Evolutionary conservation across 2,888 invertebrate species (phyloP).

Genomic region (Xylota sylvarum): DNA sequence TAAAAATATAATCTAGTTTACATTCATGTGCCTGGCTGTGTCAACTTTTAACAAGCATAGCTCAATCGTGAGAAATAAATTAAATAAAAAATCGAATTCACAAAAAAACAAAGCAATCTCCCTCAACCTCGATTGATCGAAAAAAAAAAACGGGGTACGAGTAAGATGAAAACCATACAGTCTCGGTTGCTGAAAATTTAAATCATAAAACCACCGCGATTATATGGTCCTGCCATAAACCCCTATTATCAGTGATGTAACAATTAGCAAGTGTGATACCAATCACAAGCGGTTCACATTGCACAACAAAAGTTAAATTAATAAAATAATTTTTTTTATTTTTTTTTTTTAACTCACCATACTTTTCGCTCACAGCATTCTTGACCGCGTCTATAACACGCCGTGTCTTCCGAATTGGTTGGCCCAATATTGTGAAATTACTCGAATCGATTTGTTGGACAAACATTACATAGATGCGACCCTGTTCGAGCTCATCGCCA

Average conservation of each 20-base stretch:
- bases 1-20: slow-evolving; percentile 39
- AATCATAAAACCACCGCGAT: slow-evolving; percentile 48
- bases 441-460: slow-evolving; percentile 84
- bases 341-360: slow-evolving; percentile 85
- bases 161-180: slow-evolving; percentile 33
- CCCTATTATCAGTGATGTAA: slow-evolving; percentile 64
- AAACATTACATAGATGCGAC: slow-evolving; percentile 84
- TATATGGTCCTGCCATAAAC: slow-evolving; percentile 55
- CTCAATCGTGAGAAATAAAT: slow-evolving; percentile 49
- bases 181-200: slow-evolving; percentile 40
- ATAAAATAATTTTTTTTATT: slow-evolving; percentile 73
- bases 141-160: slow-evolving; percentile 20
- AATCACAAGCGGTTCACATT: slow-evolving; percentile 65
- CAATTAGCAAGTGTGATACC: slow-evolving; percentile 68
- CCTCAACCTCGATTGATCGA: slow-evolving; percentile 20
- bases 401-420: slow-evolving; percentile 83
- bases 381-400: slow-evolving; percentile 83
- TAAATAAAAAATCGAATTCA: slow-evolving; percentile 14
- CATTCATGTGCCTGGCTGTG: slow-evolving; percentile 19
- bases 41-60: slow-evolving; percentile 20
- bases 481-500: slow-evolving; percentile 83
- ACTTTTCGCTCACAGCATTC: slow-evolving; percentile 84
- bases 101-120: slow-evolving; percentile 10
- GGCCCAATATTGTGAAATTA: slow-evolving; percentile 84
- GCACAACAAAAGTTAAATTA: slow-evolving; percentile 23